Percentiles rank a stretch among this genome's conserved stretches.
Evolutionary conservation across 2,797 vertebrate species (phyloP).

Genomic region (Anguilla megastoma): DNA sequence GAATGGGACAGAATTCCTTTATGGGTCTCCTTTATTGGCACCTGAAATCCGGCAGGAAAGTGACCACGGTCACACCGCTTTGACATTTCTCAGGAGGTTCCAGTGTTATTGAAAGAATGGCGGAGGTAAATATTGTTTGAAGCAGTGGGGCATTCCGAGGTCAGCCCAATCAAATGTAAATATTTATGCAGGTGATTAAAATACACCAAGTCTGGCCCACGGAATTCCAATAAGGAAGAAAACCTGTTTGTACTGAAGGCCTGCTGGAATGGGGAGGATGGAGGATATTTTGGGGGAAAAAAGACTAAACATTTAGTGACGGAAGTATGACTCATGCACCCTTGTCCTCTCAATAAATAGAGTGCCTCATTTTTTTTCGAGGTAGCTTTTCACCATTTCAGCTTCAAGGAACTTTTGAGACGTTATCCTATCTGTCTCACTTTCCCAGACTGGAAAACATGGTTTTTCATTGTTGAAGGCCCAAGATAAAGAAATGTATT

Average conservation of each 20-base stretch:
- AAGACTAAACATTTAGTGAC: constrained; percentile 70
- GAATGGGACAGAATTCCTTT: neutral
- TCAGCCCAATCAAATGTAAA: neutral
- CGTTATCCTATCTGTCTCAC: neutral
- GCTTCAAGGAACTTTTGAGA: constrained; percentile 60
- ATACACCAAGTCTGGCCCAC: constrained; percentile 70
- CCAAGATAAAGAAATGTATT: neutral
- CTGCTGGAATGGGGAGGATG: constrained; percentile 70
- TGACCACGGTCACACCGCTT: constrained; percentile 62
- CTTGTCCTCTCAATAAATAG: constrained; percentile 73
- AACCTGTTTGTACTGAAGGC: constrained; percentile 72
- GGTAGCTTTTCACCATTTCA: constrained; percentile 70
- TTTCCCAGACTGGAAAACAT: neutral
- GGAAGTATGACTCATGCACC: constrained; percentile 77
- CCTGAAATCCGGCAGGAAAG: neutral
- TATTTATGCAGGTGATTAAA: constrained; percentile 71
- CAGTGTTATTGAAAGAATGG: constrained; percentile 68
- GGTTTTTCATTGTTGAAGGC: neutral
- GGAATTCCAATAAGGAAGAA: constrained; percentile 73
- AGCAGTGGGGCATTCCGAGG: constrained; percentile 46
- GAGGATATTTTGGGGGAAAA: constrained; percentile 40
- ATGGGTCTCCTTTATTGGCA: neutral
- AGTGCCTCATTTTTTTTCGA: constrained; percentile 66
- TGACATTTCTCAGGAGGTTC: constrained; percentile 58
- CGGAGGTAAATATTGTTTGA: constrained; percentile 68